These are phyloP conservation scores for Ernsta delagoae DNA, from an alignment of 2,888 invertebrate genomes.

Conservation along the genomic window DNA sequence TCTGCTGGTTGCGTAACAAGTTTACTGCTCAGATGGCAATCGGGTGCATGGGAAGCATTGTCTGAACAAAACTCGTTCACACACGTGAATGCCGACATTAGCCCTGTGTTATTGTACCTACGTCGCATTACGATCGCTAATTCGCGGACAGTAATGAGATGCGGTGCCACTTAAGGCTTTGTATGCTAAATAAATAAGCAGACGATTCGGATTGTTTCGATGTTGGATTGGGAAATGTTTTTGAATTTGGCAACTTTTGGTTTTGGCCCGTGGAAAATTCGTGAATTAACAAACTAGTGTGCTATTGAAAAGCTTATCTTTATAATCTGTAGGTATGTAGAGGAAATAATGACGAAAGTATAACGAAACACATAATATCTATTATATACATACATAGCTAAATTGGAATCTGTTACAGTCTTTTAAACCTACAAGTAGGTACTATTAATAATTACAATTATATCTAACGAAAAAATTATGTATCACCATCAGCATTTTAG, in stretches of 20 bases:
- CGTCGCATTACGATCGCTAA: constrained; percentile 62
- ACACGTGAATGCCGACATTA: constrained; percentile 72
- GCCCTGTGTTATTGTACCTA: constrained; percentile 58
- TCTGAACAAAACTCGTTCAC: constrained; percentile 64
- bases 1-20: constrained; percentile 76
- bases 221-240: constrained; percentile 23
- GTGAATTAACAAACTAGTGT: not conserved
- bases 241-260: not conserved
- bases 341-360: not conserved
- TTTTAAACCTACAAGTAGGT: too few species aligned
- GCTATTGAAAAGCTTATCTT: too few species aligned
- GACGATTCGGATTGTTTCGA: constrained; percentile 21
- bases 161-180: constrained; percentile 28
- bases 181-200: constrained; percentile 27
- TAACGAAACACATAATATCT: too few species aligned
- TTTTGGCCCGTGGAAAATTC: not conserved
- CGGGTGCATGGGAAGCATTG: constrained; percentile 77
- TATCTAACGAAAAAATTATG: too few species aligned
- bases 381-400: too few species aligned
- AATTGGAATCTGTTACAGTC: too few species aligned
- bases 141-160: constrained; percentile 46
- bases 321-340: too few species aligned
- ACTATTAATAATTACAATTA: too few species aligned
- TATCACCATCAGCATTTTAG: too few species aligned
- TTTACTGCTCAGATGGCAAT: constrained; percentile 73